Percentiles rank a stretch among this genome's conserved stretches.
These are phyloP conservation scores for Agonopterix arenella DNA, from an alignment of 2,888 invertebrate species.

Conservation along the genomic window DNA sequence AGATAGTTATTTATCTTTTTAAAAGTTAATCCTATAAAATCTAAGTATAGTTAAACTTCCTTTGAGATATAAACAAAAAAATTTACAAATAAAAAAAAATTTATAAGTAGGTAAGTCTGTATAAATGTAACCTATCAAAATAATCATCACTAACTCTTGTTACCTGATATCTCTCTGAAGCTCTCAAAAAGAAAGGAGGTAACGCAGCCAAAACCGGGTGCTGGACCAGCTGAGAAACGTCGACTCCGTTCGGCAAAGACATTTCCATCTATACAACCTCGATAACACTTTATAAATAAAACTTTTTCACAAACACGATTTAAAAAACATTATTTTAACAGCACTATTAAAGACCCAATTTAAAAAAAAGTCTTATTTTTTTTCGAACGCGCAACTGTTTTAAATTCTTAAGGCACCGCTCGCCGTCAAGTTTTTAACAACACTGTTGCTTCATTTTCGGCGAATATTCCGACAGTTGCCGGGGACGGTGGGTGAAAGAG, in stretches of 20 bases:
- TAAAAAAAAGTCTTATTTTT: not conserved
- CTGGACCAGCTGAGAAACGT: constrained; percentile 91
- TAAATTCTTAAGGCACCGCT: constrained; percentile 40
- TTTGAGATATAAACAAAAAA: too few relatives aligned
- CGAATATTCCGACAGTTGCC: constrained; percentile 51
- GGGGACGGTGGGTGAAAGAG: constrained; percentile 38
- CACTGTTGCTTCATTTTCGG: constrained; percentile 70
- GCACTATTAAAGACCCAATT: not conserved
- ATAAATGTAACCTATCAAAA: too few relatives aligned
- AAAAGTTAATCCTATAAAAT: too few relatives aligned
- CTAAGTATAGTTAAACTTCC: too few relatives aligned
- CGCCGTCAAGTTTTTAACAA: constrained; percentile 50
- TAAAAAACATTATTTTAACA: not conserved
- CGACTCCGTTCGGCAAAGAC: constrained; percentile 91
- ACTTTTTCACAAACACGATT: not conserved
- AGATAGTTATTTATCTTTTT: too few relatives aligned
- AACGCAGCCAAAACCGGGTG: constrained; percentile 89
- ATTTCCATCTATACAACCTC: constrained; percentile 66
- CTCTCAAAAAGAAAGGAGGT: constrained; percentile 92
- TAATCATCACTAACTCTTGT: constrained; percentile 1
- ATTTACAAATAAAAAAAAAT: too few relatives aligned
- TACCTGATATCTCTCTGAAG: constrained; percentile 93
- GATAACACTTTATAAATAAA: not conserved
- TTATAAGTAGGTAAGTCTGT: too few relatives aligned
- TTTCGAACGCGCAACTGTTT: constrained; percentile 31